Percentiles rank a stretch among this genome's conserved stretches.
Evolutionary conservation across 1,140 invertebrate genomes (phyloP).

Genomic region (Euwallacea similis): DNA sequence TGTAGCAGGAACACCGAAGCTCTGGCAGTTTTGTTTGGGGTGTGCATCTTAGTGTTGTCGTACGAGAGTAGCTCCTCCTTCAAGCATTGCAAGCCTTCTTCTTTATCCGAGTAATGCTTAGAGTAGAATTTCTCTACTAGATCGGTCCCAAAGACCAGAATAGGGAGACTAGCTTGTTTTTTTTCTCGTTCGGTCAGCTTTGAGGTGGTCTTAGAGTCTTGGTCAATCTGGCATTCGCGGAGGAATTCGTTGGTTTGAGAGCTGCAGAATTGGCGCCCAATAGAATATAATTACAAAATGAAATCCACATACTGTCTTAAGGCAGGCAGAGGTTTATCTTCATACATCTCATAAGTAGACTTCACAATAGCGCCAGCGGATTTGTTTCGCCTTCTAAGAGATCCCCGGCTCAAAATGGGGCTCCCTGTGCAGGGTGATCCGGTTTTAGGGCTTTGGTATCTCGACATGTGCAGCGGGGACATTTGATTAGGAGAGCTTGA

Average conservation of each 20-base stretch:
- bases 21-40: conserved; percentile 74
- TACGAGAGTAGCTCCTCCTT: conserved; percentile 71
- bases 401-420: conserved; percentile 58
- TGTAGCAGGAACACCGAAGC: conserved; percentile 77
- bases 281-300: conserved; percentile 3
- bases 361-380: conserved; percentile 67
- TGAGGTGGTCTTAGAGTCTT: conserved; percentile 59
- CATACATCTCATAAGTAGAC: conserved; percentile 83
- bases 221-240: conserved; percentile 67
- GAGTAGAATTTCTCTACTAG: conserved; percentile 93
- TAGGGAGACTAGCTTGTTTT: conserved; percentile 86
- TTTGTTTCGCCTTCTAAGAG: conserved; percentile 71
- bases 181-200: conserved; percentile 84
- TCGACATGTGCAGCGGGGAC: conserved; percentile 56
- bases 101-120: conserved; percentile 89
- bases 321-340: conserved; percentile 80
- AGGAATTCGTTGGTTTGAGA: conserved; percentile 79
- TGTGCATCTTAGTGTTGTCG: conserved; percentile 58
- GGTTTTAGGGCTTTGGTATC: conserved; percentile 50
- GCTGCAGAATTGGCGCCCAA: conserved; percentile 52
- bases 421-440: conserved; percentile 50
- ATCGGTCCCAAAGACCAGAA: conserved; percentile 86
- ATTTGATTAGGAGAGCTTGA: conserved; percentile 49
- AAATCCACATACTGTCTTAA: conserved; percentile 66
- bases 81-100: conserved; percentile 80